phyloP scores from a whole-genome alignment of 2,888 invertebrate species.

The Lycaena phlaeas region DNA sequence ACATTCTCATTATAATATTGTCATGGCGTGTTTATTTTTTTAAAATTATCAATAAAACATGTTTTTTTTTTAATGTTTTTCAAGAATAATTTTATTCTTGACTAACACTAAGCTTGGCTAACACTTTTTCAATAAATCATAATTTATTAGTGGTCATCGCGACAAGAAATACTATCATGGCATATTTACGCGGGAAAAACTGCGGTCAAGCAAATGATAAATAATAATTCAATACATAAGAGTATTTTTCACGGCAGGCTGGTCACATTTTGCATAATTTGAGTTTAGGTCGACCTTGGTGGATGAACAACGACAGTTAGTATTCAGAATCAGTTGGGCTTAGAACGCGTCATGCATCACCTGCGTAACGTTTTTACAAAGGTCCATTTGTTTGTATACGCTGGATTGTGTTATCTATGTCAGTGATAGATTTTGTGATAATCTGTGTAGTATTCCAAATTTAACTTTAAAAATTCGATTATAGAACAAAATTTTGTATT shows the following conservation, averaged over 20 bases:
- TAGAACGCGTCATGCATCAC: slow-evolving; percentile 57
- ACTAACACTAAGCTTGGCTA: too few species aligned
- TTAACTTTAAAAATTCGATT: background rate
- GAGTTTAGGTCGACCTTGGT: slow-evolving; percentile 30
- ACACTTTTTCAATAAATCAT: too few species aligned
- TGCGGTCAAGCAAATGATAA: too few species aligned
- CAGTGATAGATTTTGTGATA: background rate
- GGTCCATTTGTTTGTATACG: slow-evolving; percentile 29
- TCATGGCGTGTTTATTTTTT: too few species aligned
- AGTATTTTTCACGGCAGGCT: background rate
- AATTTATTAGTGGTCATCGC: too few species aligned
- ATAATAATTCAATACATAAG: too few species aligned
- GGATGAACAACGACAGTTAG: slow-evolving; percentile 24
- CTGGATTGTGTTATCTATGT: background rate
- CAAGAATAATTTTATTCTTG: too few species aligned
- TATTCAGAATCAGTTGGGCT: slow-evolving; percentile 48
- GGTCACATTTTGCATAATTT: slow-evolving; percentile 37
- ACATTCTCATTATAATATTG: too few species aligned
- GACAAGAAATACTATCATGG: too few species aligned
- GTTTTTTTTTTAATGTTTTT: too few species aligned
- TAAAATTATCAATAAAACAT: too few species aligned
- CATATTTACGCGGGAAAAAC: too few species aligned
- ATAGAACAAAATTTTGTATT: background rate
- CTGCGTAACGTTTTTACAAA: slow-evolving; percentile 58
- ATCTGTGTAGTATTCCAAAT: background rate